Conservation (phyloP, 2,797 vertebrate species). For the Oreochromis grahami region DNA sequence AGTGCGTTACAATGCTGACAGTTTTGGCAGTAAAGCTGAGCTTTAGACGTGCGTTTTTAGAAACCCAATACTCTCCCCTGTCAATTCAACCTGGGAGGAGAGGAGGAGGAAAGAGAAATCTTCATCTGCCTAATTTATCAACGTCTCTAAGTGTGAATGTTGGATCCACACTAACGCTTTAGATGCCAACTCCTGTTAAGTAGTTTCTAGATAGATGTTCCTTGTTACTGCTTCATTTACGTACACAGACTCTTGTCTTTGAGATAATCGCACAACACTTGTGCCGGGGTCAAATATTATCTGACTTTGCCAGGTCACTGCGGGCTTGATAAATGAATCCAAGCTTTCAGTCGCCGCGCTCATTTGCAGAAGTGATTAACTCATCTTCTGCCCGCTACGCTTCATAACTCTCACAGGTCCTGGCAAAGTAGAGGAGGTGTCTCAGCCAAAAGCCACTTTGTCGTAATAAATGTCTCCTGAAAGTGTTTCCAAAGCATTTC, state of each 20-base stretch:
- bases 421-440: neutral
- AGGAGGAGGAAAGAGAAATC: constrained; percentile 10
- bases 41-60: constrained; percentile 13
- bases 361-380: constrained; percentile 18
- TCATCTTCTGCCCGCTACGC: neutral
- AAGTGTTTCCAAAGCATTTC: constrained; percentile 42
- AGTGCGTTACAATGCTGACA: constrained; percentile 22
- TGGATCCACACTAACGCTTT: neutral
- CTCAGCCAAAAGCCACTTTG: constrained; percentile 23
- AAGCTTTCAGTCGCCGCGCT: neutral
- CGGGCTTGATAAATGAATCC: neutral
- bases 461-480: constrained; percentile 46
- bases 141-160: constrained; percentile 7
- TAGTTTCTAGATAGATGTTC: neutral
- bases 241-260: neutral
- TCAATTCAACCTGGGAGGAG: constrained; percentile 8
- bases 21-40: constrained; percentile 51
- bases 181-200: constrained; percentile 13
- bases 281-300: neutral
- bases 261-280: neutral
- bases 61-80: constrained; percentile 24
- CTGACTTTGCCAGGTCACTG: neutral
- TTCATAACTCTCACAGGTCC: constrained; percentile 16
- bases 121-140: constrained; percentile 33
- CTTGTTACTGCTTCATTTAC: neutral